phyloP scores from a whole-genome alignment of 1,140 invertebrate genomes.

The Sitobion miscanthi region DNA sequence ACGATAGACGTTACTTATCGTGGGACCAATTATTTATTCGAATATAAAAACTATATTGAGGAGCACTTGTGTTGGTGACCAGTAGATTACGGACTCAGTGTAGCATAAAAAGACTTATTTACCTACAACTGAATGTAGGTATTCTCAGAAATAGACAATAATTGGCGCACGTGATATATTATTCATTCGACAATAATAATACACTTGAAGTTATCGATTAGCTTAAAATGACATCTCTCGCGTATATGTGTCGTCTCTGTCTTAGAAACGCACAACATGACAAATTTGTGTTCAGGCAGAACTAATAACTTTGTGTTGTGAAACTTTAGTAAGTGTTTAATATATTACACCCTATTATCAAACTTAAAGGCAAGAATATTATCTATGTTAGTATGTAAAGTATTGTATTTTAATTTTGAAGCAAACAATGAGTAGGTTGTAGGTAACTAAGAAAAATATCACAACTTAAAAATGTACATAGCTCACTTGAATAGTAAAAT shows the following conservation, averaged over 20 bases:
- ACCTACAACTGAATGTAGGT: neutral
- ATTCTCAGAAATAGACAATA: conserved; percentile 21
- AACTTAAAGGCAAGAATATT: too few relatives aligned
- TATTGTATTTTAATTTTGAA: too few relatives aligned
- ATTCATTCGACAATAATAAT: conserved; percentile 16
- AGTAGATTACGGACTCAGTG: neutral
- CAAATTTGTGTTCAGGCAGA: neutral
- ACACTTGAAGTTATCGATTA: conserved; percentile 29
- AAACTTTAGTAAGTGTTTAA: neutral
- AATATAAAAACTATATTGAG: neutral
- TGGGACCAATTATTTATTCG: neutral
- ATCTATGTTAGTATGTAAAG: neutral
- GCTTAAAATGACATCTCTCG: neutral
- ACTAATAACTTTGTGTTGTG: neutral
- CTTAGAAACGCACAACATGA: neutral
- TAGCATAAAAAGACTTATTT: neutral
- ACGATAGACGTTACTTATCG: neutral
- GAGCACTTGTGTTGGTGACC: neutral
- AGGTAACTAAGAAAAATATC: neutral
- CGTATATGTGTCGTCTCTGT: neutral
- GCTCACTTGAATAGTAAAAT: neutral
- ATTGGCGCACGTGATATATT: conserved; percentile 19
- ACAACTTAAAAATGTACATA: neutral
- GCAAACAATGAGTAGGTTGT: too few relatives aligned
- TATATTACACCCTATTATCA: neutral